Base-by-base conservation (phyloP, 1,140 invertebrate genomes). In the Conopomorpha cramerella region DNA sequence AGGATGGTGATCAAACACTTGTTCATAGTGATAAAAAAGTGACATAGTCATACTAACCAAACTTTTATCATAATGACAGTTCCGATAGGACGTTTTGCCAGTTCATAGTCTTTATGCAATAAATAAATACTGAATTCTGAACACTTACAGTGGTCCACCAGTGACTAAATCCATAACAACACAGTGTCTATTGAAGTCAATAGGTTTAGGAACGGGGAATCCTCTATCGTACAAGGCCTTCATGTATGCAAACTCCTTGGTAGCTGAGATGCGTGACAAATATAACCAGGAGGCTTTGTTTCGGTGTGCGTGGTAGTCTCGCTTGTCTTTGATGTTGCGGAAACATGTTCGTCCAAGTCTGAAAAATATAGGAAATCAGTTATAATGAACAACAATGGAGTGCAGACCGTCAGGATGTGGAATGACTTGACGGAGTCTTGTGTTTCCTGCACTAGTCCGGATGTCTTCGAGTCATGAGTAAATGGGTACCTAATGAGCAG, bases 211-310 rank as follows among this genome's bases (percentile, higher is more conserved):
- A 1, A 99, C 94, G 6, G 95, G 95, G 70, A 99, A 98, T 13
- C 86, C 88, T 58, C 92, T 79, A 8, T 96, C 89, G 54, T 93
- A 82, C 16, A 99, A 74, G 0, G 94, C 94, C 64, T 93, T 96
- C 93, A 99, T 95, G 57, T 97, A 99, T 1, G 96, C 92, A 84
- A 94, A 99, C 78, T 99, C 98, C 70, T 97, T 96, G 1, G 92
- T 93, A 0, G 97, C 96, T 1, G 97, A 96, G 43, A 99, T 87
- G 34, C 96, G 80, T 0, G 96, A 97, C n/a, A 99, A 77, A 73
- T 99, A 99, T 0, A 99, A 76, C 97, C 98, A 99, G 0, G 94
- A 98, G 2, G 87, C 87, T 38, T 84, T 86, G 53, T 93, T 89
- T 30, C 96, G 84, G 46, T 95, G 87, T 39, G 93, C 88, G 64